Conservation (phyloP, 64 coral and sea anemone species). For the Montipora foliosa region DNA sequence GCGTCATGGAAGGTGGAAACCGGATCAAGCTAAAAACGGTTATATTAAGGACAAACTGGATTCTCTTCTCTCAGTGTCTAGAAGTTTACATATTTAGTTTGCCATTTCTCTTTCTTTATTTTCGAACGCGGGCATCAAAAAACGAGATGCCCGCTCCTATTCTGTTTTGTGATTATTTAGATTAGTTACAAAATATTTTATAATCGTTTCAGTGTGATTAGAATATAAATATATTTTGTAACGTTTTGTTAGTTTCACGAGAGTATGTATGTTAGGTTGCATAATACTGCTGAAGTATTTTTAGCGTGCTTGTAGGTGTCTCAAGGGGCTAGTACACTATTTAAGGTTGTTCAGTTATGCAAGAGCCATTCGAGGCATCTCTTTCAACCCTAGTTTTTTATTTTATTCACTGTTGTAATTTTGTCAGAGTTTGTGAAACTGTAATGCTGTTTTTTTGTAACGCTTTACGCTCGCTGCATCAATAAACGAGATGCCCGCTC, state of each 20-base stretch:
- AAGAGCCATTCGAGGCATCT: slow-evolving; percentile 42
- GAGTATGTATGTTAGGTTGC: slow-evolving; percentile 42
- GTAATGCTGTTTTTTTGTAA: slow-evolving; percentile 46
- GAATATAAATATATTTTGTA: slow-evolving; percentile 44
- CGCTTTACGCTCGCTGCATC: slow-evolving; percentile 37
- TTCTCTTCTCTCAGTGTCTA: too few relatives aligned
- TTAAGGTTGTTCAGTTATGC: slow-evolving; percentile 40
- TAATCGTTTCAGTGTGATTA: slow-evolving; percentile 59
- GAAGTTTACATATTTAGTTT: too few relatives aligned
- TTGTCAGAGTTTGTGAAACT: too few relatives aligned
- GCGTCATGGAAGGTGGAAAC: too few relatives aligned
- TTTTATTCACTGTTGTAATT: background rate
- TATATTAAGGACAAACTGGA: too few relatives aligned
- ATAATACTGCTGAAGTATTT: background rate
- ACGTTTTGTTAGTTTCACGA: slow-evolving; percentile 46
- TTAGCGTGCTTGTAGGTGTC: slow-evolving; percentile 9
- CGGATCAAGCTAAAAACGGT: too few relatives aligned
- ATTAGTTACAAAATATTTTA: slow-evolving; percentile 54
- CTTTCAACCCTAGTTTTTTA: slow-evolving; percentile 17
- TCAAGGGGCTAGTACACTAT: slow-evolving; percentile 42
- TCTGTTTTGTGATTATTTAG: slow-evolving; percentile 23
- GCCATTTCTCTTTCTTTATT: too few relatives aligned
- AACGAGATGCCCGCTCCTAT: slow-evolving; percentile 37
- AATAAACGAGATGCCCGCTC: slow-evolving; percentile 43
- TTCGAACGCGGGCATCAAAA: background rate